Percentiles rank a stretch among this genome's conserved stretches.
Conservation (phyloP, 1,140 invertebrate genomes). For the Bombyx mandarina region DNA sequence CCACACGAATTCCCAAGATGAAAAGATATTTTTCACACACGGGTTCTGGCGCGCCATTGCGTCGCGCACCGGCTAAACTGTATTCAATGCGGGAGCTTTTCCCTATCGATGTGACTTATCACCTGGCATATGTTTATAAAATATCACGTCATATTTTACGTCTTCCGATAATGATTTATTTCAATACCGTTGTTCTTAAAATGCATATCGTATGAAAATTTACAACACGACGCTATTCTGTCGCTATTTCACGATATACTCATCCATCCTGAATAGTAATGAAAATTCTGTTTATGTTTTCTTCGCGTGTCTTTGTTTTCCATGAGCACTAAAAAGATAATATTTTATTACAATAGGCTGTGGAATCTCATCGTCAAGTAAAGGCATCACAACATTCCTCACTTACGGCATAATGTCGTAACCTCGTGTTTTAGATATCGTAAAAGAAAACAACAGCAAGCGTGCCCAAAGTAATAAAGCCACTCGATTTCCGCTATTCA, state of each 20-base stretch:
- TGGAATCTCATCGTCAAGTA: constrained; percentile 19
- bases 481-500: constrained; percentile 56
- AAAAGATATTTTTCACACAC: constrained; percentile 59
- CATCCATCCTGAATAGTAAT: too few species aligned
- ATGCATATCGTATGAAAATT: too few species aligned
- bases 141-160: too few species aligned
- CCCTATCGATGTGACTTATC: constrained; percentile 35
- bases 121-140: not conserved
- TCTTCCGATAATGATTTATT: too few species aligned
- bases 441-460: constrained; percentile 56
- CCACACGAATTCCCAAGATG: constrained; percentile 58
- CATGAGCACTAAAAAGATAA: constrained; percentile 6
- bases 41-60: constrained; percentile 25
- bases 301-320: constrained; percentile 9
- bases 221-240: too few species aligned
- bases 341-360: constrained; percentile 9
- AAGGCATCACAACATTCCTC: constrained; percentile 25
- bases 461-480: constrained; percentile 52
- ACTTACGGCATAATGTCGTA: constrained; percentile 41
- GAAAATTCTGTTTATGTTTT: not conserved
- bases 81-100: constrained; percentile 29
- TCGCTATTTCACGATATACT: too few species aligned
- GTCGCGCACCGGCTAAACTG: constrained; percentile 27
- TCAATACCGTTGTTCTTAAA: too few species aligned
- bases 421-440: constrained; percentile 47